Evolutionary conservation across 2,113 vertebrate genomes (phyloP).

Genomic region (Leucoraja erinaceus): DNA sequence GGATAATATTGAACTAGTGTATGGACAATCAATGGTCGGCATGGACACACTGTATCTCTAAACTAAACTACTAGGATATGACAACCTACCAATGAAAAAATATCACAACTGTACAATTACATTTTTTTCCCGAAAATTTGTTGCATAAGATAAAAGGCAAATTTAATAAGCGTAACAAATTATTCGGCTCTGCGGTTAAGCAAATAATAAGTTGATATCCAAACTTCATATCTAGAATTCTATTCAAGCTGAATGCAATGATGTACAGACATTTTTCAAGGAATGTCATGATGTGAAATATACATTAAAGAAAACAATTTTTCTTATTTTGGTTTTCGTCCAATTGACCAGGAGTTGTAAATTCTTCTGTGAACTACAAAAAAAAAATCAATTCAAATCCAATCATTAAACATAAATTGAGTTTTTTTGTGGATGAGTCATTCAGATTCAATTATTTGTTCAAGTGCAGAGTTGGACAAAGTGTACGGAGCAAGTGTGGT

Average conservation of each 20-base stretch:
- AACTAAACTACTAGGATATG: background rate
- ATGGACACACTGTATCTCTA: too few relatives aligned
- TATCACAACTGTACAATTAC: background rate
- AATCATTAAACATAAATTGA: too few relatives aligned
- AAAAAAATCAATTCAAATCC: too few relatives aligned
- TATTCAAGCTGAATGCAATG: background rate
- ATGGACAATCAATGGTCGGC: too few relatives aligned
- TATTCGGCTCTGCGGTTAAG: background rate
- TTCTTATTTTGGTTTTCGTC: background rate
- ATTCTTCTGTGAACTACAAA: too few relatives aligned
- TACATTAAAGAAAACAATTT: background rate
- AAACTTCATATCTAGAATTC: background rate
- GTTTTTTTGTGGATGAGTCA: too few relatives aligned
- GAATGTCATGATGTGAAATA: background rate
- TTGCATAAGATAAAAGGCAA: background rate
- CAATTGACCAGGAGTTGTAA: background rate
- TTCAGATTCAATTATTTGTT: too few relatives aligned
- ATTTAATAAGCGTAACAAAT: background rate
- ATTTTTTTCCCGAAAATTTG: background rate
- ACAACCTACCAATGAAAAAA: background rate
- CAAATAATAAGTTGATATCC: background rate
- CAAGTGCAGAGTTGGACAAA: too few relatives aligned
- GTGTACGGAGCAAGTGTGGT: too few relatives aligned
- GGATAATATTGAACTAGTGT: too few relatives aligned
- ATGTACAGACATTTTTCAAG: background rate